phyloP scores from a whole-genome alignment of 1,140 invertebrate genomes.

The Idris sp. region DNA sequence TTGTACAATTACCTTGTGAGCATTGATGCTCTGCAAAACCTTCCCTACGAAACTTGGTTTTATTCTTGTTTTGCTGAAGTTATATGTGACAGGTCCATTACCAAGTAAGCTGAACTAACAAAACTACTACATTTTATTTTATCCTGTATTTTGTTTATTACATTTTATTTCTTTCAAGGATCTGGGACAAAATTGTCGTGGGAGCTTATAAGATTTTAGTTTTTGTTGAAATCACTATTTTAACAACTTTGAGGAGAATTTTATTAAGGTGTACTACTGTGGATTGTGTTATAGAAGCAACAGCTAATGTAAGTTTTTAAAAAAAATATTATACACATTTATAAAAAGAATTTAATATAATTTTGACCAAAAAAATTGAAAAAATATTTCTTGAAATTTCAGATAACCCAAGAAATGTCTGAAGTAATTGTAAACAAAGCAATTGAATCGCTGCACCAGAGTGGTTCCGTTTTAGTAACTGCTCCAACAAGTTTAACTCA shows the following conservation, averaged over 20 bases:
- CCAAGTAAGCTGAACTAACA: constrained; percentile 80
- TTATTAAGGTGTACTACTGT: constrained; percentile 81
- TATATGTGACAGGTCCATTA: constrained; percentile 86
- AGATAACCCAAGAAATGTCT: constrained; percentile 87
- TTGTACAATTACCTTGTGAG: constrained; percentile 82
- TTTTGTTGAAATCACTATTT: constrained; percentile 86
- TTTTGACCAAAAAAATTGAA: no score
- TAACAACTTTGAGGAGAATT: constrained; percentile 83
- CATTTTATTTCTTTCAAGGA: constrained; percentile 80
- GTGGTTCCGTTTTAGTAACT: constrained; percentile 47
- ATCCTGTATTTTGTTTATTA: no score
- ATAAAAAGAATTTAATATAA: no score
- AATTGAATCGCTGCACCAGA: constrained; percentile 82
- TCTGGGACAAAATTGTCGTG: constrained; percentile 93
- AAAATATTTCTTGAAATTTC: no score
- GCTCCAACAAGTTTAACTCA: constrained; percentile 19
- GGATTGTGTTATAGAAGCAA: constrained; percentile 81
- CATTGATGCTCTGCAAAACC: constrained; percentile 79
- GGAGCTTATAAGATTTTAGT: constrained; percentile 89
- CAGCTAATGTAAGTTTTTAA: constrained; percentile 85
- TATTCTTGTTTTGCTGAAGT: constrained; percentile 88
- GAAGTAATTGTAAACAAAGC: constrained; percentile 89
- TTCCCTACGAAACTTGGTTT: constrained; percentile 87
- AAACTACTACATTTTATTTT: background rate
- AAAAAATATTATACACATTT: no score